Conservation (phyloP, 2,797 vertebrate genomes). For the Sphenopsis melanotis region DNA sequence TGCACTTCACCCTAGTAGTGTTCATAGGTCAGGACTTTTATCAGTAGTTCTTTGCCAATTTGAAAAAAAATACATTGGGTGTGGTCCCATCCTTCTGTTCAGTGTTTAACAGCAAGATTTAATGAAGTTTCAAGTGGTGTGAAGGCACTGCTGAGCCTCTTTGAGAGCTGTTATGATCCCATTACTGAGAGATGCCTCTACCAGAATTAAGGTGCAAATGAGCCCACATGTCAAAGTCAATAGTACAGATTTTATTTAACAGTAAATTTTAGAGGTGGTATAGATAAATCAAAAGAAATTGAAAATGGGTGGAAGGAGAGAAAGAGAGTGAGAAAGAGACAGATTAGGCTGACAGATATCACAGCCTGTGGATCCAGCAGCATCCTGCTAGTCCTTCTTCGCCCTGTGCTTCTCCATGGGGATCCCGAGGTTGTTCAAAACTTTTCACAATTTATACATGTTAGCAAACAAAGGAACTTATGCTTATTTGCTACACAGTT, state of each 20-base stretch:
- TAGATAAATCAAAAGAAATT: background rate
- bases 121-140: background rate
- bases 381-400: background rate
- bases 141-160: background rate
- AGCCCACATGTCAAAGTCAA: background rate
- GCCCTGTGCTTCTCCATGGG: fast-evolving
- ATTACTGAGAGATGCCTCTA: background rate
- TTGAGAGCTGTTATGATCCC: background rate
- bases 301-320: background rate
- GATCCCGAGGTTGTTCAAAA: fast-evolving
- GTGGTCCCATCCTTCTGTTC: background rate
- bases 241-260: background rate
- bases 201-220: background rate
- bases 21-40: background rate
- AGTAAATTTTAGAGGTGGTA: background rate
- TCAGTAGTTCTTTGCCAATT: background rate
- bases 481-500: background rate
- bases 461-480: background rate
- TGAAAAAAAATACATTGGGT: background rate
- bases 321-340: background rate
- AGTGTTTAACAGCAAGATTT: background rate
- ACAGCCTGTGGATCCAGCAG: background rate
- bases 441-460: background rate
- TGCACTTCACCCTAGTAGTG: background rate
- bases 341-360: background rate